phyloP scores from a whole-genome alignment of 2,888 invertebrate genomes.

The Chaitophorus viminalis region DNA sequence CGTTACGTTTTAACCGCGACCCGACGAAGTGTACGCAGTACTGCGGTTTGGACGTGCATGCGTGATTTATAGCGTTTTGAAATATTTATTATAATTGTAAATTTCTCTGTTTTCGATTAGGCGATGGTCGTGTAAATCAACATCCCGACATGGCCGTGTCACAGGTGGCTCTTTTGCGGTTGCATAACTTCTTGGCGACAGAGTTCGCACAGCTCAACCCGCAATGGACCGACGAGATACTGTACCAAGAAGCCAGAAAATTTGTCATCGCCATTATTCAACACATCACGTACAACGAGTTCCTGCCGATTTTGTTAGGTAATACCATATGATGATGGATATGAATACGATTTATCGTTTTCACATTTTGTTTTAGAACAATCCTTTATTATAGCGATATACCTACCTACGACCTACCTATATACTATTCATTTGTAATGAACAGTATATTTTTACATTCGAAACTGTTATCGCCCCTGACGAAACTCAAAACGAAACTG shows the following conservation, averaged over 20 bases:
- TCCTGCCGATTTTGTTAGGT: slow-evolving; percentile 86
- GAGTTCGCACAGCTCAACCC: slow-evolving; percentile 83
- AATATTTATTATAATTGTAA: too few relatives aligned
- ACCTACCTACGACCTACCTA: too few relatives aligned
- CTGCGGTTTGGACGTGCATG: neutral
- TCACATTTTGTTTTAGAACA: too few relatives aligned
- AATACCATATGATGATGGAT: slow-evolving; percentile 70
- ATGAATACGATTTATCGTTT: too few relatives aligned
- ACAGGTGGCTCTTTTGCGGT: slow-evolving; percentile 90
- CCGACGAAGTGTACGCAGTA: too few relatives aligned
- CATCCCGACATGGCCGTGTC: slow-evolving; percentile 89
- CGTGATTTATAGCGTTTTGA: neutral
- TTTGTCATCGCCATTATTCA: slow-evolving; percentile 88
- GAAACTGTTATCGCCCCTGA: too few relatives aligned
- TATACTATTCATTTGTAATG: too few relatives aligned
- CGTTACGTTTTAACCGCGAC: neutral
- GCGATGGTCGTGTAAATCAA: slow-evolving; percentile 92
- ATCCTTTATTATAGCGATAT: too few relatives aligned
- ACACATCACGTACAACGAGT: slow-evolving; percentile 91
- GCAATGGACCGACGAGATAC: slow-evolving; percentile 89
- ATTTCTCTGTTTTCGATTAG: slow-evolving; percentile 67
- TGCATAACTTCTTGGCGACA: slow-evolving; percentile 87
- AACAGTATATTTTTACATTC: too few relatives aligned
- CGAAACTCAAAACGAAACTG: too few relatives aligned
- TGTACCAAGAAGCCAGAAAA: slow-evolving; percentile 77